Conservation (phyloP, 2,113 vertebrate genomes). For the Oryctolagus cuniculus region mOryCun1.1 NC_091442.1:30535001-30535500, state of each 20-base stretch:
- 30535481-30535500: slow-evolving; percentile 78
- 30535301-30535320: slow-evolving; percentile 71
- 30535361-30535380: slow-evolving; percentile 67
- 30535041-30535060: slow-evolving; percentile 49
- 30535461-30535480: slow-evolving; percentile 66
- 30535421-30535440: slow-evolving; percentile 70
- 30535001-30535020: background rate
- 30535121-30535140: slow-evolving; percentile 40
- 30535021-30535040: slow-evolving; percentile 67
- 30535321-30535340: slow-evolving; percentile 51
- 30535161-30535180: slow-evolving; percentile 59
- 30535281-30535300: slow-evolving; percentile 79
- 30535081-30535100: slow-evolving; percentile 51
- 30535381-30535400: slow-evolving; percentile 53
- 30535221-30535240: slow-evolving; percentile 46
- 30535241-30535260: slow-evolving; percentile 52
- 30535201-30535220: slow-evolving; percentile 62
- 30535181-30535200: slow-evolving; percentile 48
- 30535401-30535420: slow-evolving; percentile 64
- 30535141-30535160: background rate
- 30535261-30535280: slow-evolving; percentile 43
- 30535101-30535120: slow-evolving; percentile 42
- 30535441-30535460: slow-evolving; percentile 56
- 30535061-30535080: slow-evolving; percentile 56
- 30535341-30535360: slow-evolving; percentile 62